Base-by-base conservation (phyloP, 2,888 invertebrate species). In the Melanargia galathea region DNA sequence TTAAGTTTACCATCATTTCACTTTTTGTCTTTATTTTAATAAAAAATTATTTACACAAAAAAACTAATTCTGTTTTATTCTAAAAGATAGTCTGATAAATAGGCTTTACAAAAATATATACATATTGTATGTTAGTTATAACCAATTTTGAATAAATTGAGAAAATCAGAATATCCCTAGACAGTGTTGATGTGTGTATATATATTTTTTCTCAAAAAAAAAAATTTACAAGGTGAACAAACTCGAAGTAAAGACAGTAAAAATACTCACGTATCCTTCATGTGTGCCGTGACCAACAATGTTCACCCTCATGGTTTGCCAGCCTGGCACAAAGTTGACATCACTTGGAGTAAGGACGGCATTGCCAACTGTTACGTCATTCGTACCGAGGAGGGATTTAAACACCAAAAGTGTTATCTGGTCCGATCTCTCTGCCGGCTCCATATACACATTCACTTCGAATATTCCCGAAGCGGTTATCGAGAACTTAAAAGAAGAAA, bases 181-280 rank as follows among this genome's bases (percentile, higher is more conserved):
- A n/a, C n/a, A n/a, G n/a, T n/a, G n/a, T n/a, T n/a, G n/a, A n/a
- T n/a, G n/a, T n/a, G n/a, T n/a, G n/a, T n/a, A n/a, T n/a, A n/a
- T n/a, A n/a, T n/a, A n/a, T n/a, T n/a, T n/a, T n/a, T n/a, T n/a
- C n/a, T n/a, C n/a, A n/a, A n/a, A n/a, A n/a, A n/a, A n/a, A n/a
- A n/a, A n/a, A n/a, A n/a, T n/a, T n/a, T n/a, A n/a, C n/a, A n/a
- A n/a, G n/a, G n/a, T n/a, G n/a, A n/a, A n/a, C n/a, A n/a, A n/a
- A n/a, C n/a, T n/a, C 2, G 16, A 8, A 24, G 13, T 45, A 45
- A n/a, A n/a, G 10, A 18, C 18, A 33, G 60, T 57, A 51, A 54
- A 52, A 22, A 54, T 62, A 82, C 83, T 82, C 72, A 82, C 82
- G 66, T 77, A 79, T 59, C 77, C 80, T 20, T 71, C 46, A 60